Conservation (phyloP, 2,888 invertebrate species). For the Mythimna loreyi region DNA sequence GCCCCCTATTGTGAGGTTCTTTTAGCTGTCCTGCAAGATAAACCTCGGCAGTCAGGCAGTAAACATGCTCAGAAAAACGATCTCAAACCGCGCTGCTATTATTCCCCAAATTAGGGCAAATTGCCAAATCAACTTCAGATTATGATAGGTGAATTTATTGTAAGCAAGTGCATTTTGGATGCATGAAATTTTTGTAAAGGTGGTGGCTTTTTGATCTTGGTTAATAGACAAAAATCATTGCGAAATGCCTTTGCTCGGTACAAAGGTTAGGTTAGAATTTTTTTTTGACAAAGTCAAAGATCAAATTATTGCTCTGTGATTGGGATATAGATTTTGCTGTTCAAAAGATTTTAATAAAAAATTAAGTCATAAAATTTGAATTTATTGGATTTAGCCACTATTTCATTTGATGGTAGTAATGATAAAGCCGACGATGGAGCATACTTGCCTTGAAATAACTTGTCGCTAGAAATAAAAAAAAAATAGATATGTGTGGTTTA, state of each 20-base stretch:
- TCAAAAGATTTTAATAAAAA: background rate
- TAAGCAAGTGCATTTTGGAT: constrained; percentile 13
- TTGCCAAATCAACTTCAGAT: constrained; percentile 59
- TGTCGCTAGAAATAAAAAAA: too few relatives aligned
- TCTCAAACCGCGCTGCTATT: constrained; percentile 43
- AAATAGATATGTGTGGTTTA: background rate
- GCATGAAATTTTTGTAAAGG: background rate
- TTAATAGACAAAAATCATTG: background rate
- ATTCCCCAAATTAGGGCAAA: constrained; percentile 62
- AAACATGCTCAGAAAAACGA: constrained; percentile 59
- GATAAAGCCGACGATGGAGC: too few relatives aligned
- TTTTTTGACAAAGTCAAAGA: background rate
- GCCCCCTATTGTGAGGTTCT: constrained; percentile 72
- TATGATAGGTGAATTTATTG: constrained; percentile 38
- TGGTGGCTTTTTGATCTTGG: background rate
- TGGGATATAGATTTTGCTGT: background rate
- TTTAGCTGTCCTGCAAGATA: constrained; percentile 66
- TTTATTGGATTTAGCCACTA: too few relatives aligned
- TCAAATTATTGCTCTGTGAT: background rate
- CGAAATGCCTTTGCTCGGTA: too few relatives aligned
- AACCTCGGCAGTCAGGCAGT: constrained; percentile 54
- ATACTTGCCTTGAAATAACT: too few relatives aligned
- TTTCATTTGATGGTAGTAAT: too few relatives aligned
- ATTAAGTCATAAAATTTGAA: too few relatives aligned
- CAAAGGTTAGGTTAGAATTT: background rate